phyloP scores from a whole-genome alignment of 2,113 vertebrate genomes.

The Microcebus tavaratra region DNA sequence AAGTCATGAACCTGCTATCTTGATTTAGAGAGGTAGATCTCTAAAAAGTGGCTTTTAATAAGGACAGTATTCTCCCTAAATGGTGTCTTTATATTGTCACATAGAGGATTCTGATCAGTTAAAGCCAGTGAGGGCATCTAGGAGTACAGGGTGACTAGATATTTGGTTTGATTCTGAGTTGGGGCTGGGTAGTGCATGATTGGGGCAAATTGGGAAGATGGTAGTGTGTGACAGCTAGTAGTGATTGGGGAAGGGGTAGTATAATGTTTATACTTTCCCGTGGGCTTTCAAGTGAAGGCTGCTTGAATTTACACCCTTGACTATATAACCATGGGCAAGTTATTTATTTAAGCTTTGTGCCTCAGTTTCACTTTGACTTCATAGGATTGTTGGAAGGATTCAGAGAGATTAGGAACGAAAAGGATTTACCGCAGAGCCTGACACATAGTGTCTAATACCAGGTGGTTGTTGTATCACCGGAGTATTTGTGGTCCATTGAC shows the following conservation, averaged over 20 bases:
- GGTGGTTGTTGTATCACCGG: neutral
- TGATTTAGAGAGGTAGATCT: neutral
- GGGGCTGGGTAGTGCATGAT: neutral
- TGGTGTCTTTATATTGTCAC: neutral
- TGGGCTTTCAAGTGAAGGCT: neutral
- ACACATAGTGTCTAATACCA: neutral
- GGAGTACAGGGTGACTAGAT: neutral
- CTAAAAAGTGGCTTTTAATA: conserved; percentile 36
- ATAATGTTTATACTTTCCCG: neutral
- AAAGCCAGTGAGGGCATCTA: neutral
- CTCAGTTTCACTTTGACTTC: neutral
- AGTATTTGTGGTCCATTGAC: neutral
- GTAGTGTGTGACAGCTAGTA: neutral
- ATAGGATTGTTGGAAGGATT: neutral
- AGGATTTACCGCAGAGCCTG: neutral
- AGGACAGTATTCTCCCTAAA: conserved; percentile 1
- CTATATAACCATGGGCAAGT: neutral
- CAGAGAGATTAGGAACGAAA: neutral
- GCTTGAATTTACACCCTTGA: neutral
- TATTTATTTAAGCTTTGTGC: neutral
- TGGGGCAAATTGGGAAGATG: neutral
- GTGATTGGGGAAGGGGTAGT: neutral
- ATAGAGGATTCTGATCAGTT: neutral
- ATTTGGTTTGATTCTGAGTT: neutral
- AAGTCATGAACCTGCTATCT: neutral